Base-by-base conservation (phyloP, 2,797 vertebrate genomes). In the Setipinna tenuifilis region DNA sequence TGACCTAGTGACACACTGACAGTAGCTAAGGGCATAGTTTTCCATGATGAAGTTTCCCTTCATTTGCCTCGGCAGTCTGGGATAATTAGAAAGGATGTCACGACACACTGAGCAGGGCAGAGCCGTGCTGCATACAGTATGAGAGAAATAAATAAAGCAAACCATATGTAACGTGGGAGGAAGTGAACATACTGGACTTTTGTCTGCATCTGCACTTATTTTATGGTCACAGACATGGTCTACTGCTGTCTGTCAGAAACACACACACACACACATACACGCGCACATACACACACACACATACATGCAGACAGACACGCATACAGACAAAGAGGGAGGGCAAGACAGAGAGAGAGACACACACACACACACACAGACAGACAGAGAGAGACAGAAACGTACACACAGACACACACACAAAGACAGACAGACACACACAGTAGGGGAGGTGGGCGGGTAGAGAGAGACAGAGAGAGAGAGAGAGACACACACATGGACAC, bases 1-100 rank as follows among this genome's bases (percentile, higher is more conserved):
- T 89, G 88, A 88, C 65, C 85, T 58, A 86, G 71, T 88, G 86
- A 91, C 89, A 84, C 23, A 88, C 57, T 88, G 57, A 62, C 41
- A 44, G 81, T 48, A 85, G 75, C 83, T 65, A 82, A 44, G 44
- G 84, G 82, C 85, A 83, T 84, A 80, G 17, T 31, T 44, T 59
- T 83, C 44, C 65, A 84, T 85, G 11, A 85, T 85, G 68, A 88
- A 82, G 90, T 68, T 83, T 90, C 59, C 31, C 90, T 86, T 80
- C 48, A 83, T 17, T 78, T 80, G 88, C 68, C 61, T 87, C n/a
- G 54, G n/a, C 85, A 59, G 80, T 17, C 48, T 21, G 46, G 46
- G 31, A 50, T 23, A 84, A 82, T 25, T 82, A 23, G 21, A 84
- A 41, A 75, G 19, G 65, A 31, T 71, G 65, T 71, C 28, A 17